These are phyloP conservation scores for Lasioglossum zephyrum DNA, from an alignment of 2,888 invertebrate genomes.

Conservation along the genomic window DNA sequence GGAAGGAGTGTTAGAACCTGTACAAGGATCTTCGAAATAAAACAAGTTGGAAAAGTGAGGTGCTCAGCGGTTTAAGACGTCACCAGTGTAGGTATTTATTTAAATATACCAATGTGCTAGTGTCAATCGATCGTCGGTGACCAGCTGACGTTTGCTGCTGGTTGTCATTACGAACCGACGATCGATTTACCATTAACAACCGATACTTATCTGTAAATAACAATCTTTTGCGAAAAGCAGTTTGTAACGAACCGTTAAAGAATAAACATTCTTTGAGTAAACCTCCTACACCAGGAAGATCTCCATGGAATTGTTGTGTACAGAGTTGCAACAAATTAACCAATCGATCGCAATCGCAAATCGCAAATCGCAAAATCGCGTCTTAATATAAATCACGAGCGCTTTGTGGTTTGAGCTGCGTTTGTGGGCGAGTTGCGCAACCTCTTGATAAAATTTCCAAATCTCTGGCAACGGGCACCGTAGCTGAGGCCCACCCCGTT, in stretches of 20 bases:
- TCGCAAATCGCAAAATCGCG: background rate
- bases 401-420: background rate
- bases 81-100: no score
- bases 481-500: background rate
- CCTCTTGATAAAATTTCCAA: conserved; percentile 37
- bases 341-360: background rate
- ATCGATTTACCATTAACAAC: no score
- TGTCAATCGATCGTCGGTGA: no score
- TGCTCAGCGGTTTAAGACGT: no score
- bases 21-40: background rate
- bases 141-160: no score
- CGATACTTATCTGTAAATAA: no score
- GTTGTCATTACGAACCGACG: no score
- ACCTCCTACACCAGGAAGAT: no score
- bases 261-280: no score
- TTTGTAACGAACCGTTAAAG: no score
- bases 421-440: conserved; percentile 39
- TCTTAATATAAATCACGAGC: conserved; percentile 25
- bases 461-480: conserved; percentile 35
- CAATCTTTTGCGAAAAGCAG: no score
- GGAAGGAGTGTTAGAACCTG: background rate
- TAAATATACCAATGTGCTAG: no score
- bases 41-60: background rate
- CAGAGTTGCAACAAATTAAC: background rate
- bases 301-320: background rate